Evolutionary conservation across 1,140 invertebrate species (phyloP).

Genomic region (Leptinotarsa texana): DNA sequence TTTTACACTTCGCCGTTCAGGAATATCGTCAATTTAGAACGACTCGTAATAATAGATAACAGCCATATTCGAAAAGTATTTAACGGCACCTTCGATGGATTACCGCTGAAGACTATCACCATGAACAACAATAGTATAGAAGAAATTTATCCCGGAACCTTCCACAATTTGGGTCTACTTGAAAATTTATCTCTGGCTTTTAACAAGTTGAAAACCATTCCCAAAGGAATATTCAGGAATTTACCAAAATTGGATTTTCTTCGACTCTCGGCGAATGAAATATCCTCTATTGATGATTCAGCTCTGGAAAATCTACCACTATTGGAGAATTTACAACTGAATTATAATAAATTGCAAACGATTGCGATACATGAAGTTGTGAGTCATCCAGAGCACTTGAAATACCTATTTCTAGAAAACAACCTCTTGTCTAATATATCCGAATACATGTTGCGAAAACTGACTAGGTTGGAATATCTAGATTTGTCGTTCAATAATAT

Average conservation of each 20-base stretch:
- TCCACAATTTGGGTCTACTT: slow-evolving; percentile 14
- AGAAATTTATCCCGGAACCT: slow-evolving; percentile 10
- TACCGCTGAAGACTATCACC: neutral
- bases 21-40: too few species aligned
- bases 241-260: slow-evolving; percentile 21
- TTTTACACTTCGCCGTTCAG: too few species aligned
- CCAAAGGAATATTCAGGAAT: slow-evolving; percentile 11
- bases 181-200: neutral
- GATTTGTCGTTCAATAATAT: slow-evolving; percentile 31
- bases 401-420: slow-evolving; percentile 25
- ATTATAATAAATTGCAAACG: slow-evolving; percentile 27
- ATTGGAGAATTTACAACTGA: slow-evolving; percentile 24
- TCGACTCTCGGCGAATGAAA: slow-evolving; percentile 26
- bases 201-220: slow-evolving; percentile 14
- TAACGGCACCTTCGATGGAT: neutral
- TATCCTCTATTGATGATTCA: slow-evolving; percentile 24
- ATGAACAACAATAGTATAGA: slow-evolving; percentile 12
- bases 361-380: slow-evolving; percentile 15
- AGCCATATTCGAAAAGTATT: neutral
- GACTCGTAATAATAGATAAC: neutral
- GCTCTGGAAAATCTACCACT: slow-evolving; percentile 25
- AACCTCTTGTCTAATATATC: slow-evolving; percentile 30
- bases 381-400: slow-evolving; percentile 1
- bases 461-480: slow-evolving; percentile 29
- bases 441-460: neutral